Evolutionary conservation across 2,113 vertebrate species (phyloP).

Genomic region (Agelaius tricolor): DNA sequence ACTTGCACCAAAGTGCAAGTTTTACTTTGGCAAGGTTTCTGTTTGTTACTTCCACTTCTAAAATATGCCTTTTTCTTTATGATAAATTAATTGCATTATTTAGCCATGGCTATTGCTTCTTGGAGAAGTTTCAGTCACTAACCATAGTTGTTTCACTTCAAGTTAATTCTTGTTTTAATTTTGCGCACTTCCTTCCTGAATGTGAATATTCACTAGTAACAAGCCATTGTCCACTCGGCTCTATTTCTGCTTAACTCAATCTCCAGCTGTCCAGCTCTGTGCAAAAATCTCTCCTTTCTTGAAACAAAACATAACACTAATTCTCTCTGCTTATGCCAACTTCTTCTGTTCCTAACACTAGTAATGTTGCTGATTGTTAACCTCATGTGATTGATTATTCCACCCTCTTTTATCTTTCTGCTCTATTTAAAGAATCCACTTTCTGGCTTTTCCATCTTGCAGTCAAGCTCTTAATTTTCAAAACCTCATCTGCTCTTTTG

Average conservation of each 20-base stretch:
- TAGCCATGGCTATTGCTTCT: neutral
- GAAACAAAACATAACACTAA: neutral
- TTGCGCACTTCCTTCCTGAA: constrained; percentile 43
- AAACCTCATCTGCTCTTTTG: neutral
- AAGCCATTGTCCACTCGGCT: neutral
- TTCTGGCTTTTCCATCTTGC: neutral
- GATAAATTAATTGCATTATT: neutral
- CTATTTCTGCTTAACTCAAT: constrained; percentile 26
- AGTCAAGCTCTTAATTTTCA: neutral
- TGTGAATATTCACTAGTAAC: constrained; percentile 34
- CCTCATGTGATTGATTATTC: neutral
- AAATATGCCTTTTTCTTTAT: neutral
- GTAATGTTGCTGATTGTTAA: neutral
- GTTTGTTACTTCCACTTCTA: neutral
- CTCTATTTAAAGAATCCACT: neutral
- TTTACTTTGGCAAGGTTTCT: neutral
- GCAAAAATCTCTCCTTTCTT: neutral
- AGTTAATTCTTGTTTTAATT: constrained; percentile 51
- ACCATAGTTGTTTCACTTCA: neutral
- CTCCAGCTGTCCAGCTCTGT: constrained; percentile 3
- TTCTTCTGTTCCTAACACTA: neutral
- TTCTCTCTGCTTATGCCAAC: neutral
- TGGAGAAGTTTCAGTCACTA: neutral
- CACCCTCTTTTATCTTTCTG: neutral
- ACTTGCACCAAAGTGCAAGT: neutral